A percentile compares a stretch with the other conserved stretches of the same genome.
These are phyloP conservation scores for Varanus komodoensis DNA, from an alignment of 2,113 vertebrate genomes.

Conservation along the genomic window DNA sequence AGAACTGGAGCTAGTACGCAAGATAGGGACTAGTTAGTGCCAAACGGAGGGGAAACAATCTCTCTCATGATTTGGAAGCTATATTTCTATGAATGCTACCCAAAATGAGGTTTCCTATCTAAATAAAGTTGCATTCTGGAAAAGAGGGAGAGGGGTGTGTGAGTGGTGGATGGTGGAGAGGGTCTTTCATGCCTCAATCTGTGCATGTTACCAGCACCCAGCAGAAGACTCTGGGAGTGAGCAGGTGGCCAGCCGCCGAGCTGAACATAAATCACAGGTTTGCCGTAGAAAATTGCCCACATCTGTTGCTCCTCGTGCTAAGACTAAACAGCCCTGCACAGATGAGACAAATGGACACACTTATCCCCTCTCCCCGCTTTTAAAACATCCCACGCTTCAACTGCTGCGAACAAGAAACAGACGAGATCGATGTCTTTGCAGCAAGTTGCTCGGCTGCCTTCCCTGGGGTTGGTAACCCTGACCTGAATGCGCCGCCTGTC, in stretches of 20 bases:
- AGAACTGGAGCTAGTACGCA: too few species aligned
- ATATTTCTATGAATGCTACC: too few species aligned
- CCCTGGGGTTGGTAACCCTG: not conserved
- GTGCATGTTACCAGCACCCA: not conserved
- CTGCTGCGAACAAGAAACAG: conserved; percentile 8
- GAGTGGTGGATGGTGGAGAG: too few species aligned
- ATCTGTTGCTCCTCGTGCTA: conserved; percentile 8
- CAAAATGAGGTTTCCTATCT: not conserved
- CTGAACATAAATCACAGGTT: not conserved
- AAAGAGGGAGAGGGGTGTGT: too few species aligned
- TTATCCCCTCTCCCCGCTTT: not conserved
- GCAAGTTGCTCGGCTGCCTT: not conserved
- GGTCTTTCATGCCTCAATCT: not conserved
- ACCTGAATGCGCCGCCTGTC: not conserved
- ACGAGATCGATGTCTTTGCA: not conserved
- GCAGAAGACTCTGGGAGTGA: not conserved
- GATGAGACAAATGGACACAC: not conserved
- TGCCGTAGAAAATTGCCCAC: not conserved
- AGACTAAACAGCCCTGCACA: not conserved
- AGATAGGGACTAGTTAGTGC: too few species aligned
- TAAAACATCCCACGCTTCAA: not conserved
- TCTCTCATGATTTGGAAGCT: too few species aligned
- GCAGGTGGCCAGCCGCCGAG: not conserved
- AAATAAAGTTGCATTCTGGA: not conserved
- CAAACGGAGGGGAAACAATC: too few species aligned